Base-by-base conservation (phyloP, 2,113 vertebrate species). In the Rhynchomys soricoides region DNA sequence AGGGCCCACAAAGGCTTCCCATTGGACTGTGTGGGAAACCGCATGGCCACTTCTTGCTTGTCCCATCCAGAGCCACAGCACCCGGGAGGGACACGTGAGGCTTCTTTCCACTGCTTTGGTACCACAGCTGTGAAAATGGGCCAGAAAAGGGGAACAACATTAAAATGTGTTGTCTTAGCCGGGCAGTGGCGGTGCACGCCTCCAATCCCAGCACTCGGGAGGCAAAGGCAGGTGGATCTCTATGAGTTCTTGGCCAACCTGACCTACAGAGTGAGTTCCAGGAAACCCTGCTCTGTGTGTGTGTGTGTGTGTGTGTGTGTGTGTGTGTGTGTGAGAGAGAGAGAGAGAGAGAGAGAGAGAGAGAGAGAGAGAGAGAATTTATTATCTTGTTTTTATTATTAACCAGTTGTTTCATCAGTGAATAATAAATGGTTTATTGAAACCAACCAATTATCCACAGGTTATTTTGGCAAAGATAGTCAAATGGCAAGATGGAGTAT, bases 391-490 rank as follows among this genome's bases (percentile, higher is more conserved):
- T 74, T 43, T 89, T 48, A 16, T 68, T 71, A 57, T 57, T 88
- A 95, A 70, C 21, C 17, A 86, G 29, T 64, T 92, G 26, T 82
- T 93, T 91, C 55, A 71, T 66, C 21, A 26, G 3, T 86, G 31
- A 86, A 15, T 57, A 95, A 34, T 34, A 59, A 57, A 50, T 81
- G 10, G 78, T 89, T 89, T 77, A 43, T 64, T 97, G 34, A 71
- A 95, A n/a, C 78, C 59, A 87, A 48, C 55, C 21, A 29, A 57
- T 50, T 83, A 45, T 66, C 45, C 79, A 81, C 11, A 71, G 31
- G 15, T 78, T 62, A 74, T 62, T 92, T 88, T 85, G 48, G 43
- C 26, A 70, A 93, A 31, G 87, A 4, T 48, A 59, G 31, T 78
- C 48, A 52, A 10, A 40, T 74, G 40, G n/a, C 87, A 1, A 94